Conservation (phyloP, 2,888 invertebrate species). For the Archaeoteleia sp. region DNA sequence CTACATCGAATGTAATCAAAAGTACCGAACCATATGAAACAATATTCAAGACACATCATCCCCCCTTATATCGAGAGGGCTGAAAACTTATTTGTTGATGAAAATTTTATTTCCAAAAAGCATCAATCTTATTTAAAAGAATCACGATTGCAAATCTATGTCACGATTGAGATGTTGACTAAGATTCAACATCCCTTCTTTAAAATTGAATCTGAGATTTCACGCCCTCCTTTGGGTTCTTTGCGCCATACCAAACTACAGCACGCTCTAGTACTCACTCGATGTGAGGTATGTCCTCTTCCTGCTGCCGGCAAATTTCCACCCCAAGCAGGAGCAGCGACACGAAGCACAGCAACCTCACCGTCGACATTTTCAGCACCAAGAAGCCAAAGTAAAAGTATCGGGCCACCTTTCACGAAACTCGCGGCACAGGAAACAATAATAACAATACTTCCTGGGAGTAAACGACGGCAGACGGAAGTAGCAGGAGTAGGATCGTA, state of each 20-base stretch:
- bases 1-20: too few species aligned
- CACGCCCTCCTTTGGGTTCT: too few species aligned
- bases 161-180: neutral
- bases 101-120: too few species aligned
- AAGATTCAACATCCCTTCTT: too few species aligned
- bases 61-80: too few species aligned
- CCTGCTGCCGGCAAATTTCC: constrained; percentile 81
- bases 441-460: neutral
- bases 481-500: constrained; percentile 3
- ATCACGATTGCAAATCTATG: too few species aligned
- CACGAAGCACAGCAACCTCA: constrained; percentile 57
- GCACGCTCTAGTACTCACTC: constrained; percentile 81
- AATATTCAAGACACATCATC: too few species aligned
- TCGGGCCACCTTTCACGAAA: neutral
- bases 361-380: constrained; percentile 36
- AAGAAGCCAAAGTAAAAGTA: constrained; percentile 16
- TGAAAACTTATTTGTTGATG: too few species aligned
- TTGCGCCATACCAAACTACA: too few species aligned
- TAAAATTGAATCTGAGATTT: too few species aligned
- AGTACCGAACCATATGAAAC: too few species aligned
- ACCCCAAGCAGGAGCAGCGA: constrained; percentile 74
- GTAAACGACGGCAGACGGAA: neutral
- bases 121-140: too few species aligned
- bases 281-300: constrained; percentile 92
- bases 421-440: neutral